Percentiles rank a stretch among this genome's conserved stretches.
phyloP scores from a whole-genome alignment of 2,888 invertebrate genomes.

The Invenusta paracnida region DNA sequence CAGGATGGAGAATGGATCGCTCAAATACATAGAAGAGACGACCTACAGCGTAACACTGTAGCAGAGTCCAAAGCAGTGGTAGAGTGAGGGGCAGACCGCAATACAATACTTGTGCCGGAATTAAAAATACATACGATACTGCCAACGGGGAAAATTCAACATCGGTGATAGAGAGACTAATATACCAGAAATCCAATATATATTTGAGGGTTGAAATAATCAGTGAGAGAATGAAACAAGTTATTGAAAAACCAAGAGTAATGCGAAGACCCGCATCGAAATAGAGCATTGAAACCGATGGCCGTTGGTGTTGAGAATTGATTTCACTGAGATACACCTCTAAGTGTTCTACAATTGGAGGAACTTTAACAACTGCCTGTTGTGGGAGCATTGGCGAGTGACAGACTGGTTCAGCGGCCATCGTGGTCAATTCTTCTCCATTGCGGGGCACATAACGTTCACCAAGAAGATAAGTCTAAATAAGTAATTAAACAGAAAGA shows the following conservation, averaged over 20 bases:
- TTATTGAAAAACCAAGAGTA: neutral
- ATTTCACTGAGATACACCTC: neutral
- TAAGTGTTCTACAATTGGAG: neutral
- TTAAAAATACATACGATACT: neutral
- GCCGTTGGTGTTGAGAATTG: neutral
- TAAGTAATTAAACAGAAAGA: neutral
- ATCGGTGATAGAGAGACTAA: neutral
- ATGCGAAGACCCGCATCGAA: neutral
- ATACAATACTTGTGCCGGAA: neutral
- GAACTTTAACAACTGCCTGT: neutral
- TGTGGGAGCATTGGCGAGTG: neutral
- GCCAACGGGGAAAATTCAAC: neutral
- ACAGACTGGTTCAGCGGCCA: neutral
- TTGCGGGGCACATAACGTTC: neutral
- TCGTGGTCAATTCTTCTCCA: neutral
- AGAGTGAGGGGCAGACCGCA: neutral
- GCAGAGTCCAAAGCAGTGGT: neutral
- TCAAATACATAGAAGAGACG: neutral
- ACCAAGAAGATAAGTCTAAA: neutral
- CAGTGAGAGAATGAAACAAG: neutral
- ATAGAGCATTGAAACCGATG: constrained; percentile 4
- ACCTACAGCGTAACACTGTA: neutral
- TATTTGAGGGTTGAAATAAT: neutral
- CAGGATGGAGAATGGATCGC: neutral
- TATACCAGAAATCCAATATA: neutral